Evolutionary conservation across 2,113 vertebrate genomes (phyloP).

Genomic region (Pluvialis apricaria): DNA sequence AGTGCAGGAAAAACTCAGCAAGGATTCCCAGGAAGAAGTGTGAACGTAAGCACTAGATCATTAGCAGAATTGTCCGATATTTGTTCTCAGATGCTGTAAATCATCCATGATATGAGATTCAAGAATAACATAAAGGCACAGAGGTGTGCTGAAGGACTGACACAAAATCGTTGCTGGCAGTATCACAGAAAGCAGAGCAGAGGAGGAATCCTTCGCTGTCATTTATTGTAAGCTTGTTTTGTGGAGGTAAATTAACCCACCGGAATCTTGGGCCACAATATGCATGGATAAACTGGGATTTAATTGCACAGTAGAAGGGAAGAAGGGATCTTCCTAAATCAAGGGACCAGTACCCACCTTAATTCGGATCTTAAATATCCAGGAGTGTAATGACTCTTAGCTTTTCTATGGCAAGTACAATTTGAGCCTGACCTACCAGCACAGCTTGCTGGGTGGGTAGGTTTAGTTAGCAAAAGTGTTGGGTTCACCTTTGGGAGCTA

Average conservation of each 20-base stretch:
- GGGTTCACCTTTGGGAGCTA: background rate
- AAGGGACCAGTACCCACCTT: rapidly evolving
- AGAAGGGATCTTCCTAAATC: background rate
- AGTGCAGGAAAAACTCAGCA: background rate
- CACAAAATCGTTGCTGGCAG: background rate
- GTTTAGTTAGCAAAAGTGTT: background rate
- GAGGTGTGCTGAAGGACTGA: background rate
- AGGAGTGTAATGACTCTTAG: background rate
- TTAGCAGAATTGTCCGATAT: background rate
- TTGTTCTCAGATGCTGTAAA: background rate
- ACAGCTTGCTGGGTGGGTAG: background rate
- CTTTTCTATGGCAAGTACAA: background rate
- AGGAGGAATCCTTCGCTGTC: background rate
- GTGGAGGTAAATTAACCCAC: background rate
- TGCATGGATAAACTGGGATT: background rate
- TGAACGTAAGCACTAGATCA: background rate
- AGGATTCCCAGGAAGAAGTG: background rate
- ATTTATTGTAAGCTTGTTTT: background rate
- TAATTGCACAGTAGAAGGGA: background rate
- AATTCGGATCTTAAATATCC: background rate
- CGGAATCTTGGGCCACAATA: background rate
- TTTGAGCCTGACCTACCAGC: rapidly evolving
- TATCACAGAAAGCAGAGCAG: background rate
- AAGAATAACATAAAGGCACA: background rate
- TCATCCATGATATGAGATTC: background rate